Percentiles rank a stretch among this genome's conserved stretches.
Evolutionary conservation across 2,113 vertebrate species (phyloP).

Genomic region (Oostethus manadensis): DNA sequence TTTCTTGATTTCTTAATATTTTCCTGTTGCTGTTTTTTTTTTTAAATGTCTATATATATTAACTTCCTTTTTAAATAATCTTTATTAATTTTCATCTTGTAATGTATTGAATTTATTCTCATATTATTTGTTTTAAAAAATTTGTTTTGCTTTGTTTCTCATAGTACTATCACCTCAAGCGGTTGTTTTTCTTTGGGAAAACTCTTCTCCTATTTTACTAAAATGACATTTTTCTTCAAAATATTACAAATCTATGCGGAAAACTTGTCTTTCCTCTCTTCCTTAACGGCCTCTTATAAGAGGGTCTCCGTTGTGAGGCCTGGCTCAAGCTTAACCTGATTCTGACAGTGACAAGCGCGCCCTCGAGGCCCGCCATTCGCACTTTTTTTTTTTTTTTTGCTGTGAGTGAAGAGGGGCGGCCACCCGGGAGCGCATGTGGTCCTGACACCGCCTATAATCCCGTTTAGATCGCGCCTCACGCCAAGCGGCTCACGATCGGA

Average conservation of each 20-base stretch:
- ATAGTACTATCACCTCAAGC: too few relatives aligned
- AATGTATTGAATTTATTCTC: too few relatives aligned
- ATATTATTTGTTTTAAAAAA: too few relatives aligned
- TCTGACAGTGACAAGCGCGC: conserved; percentile 58
- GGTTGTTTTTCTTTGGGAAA: too few relatives aligned
- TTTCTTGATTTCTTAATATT: too few relatives aligned
- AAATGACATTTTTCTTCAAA: too few relatives aligned
- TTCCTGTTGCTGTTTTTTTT: too few relatives aligned
- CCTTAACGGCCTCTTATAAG: conserved; percentile 31
- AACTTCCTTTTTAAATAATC: too few relatives aligned
- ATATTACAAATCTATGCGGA: too few relatives aligned
- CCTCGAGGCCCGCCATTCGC: conserved; percentile 53
- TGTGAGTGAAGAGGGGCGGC: conserved; percentile 40
- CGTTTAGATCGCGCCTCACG: conserved; percentile 27
- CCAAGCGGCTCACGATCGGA: conserved; percentile 31
- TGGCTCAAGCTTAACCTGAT: conserved; percentile 45
- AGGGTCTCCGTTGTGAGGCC: conserved; percentile 50
- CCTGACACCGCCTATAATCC: conserved; percentile 44
- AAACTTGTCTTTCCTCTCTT: conserved; percentile 28
- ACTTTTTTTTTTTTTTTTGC: too few relatives aligned
- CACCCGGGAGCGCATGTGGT: conserved; percentile 48
- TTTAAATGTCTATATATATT: too few relatives aligned
- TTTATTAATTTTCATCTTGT: too few relatives aligned
- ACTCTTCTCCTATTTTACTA: conserved; percentile 46
- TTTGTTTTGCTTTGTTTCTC: conserved; percentile 11